Conservation (phyloP, 2,888 invertebrate genomes). For the Busseola fusca region DNA sequence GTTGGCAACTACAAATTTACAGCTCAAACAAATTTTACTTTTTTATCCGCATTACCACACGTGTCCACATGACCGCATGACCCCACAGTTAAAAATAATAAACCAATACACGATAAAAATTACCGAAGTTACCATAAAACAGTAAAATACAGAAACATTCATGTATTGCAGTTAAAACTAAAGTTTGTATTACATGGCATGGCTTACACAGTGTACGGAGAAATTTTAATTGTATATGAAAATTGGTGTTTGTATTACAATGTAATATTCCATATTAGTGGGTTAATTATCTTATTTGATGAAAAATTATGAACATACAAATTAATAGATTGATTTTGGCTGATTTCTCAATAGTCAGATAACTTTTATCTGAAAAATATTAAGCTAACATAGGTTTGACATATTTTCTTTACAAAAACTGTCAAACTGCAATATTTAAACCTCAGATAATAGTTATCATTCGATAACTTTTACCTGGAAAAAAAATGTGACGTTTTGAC, state of each 20-base stretch:
- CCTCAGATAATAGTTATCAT: background rate
- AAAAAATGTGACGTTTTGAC: background rate
- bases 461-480: background rate
- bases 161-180: slow-evolving; percentile 34
- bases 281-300: background rate
- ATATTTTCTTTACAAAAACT: too few species aligned
- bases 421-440: too few species aligned
- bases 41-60: background rate
- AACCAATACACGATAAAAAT: slow-evolving; percentile 22
- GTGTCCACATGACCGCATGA: slow-evolving; percentile 13
- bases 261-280: slow-evolving; percentile 1
- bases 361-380: too few species aligned
- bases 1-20: slow-evolving; percentile 14
- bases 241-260: slow-evolving; percentile 16
- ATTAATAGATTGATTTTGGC: background rate
- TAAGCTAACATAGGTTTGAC: too few species aligned
- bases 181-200: slow-evolving; percentile 4
- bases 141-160: slow-evolving; percentile 30
- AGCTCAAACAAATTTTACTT: slow-evolving; percentile 10
- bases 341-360: background rate
- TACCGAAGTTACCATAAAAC: slow-evolving; percentile 17
- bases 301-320: background rate
- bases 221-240: slow-evolving; percentile 19
- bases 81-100: slow-evolving; percentile 15
- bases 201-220: background rate